Base-by-base conservation (phyloP, 2,797 vertebrate genomes). In the Gadopsis marmoratus region DNA sequence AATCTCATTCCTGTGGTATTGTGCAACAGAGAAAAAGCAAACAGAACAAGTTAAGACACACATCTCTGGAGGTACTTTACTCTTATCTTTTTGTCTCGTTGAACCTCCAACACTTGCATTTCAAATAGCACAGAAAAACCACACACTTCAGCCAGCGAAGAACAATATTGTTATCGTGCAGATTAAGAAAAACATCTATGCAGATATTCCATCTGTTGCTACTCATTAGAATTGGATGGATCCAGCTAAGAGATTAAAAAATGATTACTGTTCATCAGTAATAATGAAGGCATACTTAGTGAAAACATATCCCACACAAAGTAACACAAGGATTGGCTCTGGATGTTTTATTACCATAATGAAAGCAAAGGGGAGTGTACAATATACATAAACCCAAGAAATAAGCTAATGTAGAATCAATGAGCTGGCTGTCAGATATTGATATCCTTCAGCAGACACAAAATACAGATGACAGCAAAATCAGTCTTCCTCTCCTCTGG, bases 351-450 rank as follows among this genome's bases (percentile, higher is more conserved):
- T 92, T 92, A 50, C 11, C 69, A 69, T 74, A 86, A 87, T 88
- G 74, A 89, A 68, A 84, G 55, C 85, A 74, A 71, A 86, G 77
- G 50, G 39, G 72, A 67, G 77, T 63, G 69, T 75, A 73, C 68
- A 65, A 64, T 71, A 77, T 73, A 84, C 77, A 90, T 76, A 64
- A 81, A 74, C 61, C 56, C 59, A 76, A 88, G 80, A 70, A 82
- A 70, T 74, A 72, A 84, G 72, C 79, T 90, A 89, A 92, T 88
- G 82, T 76, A 83, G 77, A 91, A 91, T 93, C 91, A 90, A 87
- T 92, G 87, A 86, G 84, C 82, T 89, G 84, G 76, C 80, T 88
- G 89, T 90, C 88, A 90, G 87, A 83, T 91, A 91, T 83, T 88
- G 86, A 89, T 91, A 86, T 85, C 82, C 78, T 76, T 84, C 79